A percentile compares a stretch with the other conserved stretches of the same genome.
These are phyloP conservation scores for Homalodisca vitripennis DNA, from an alignment of 1,140 invertebrate species.

Conservation along the genomic window DNA sequence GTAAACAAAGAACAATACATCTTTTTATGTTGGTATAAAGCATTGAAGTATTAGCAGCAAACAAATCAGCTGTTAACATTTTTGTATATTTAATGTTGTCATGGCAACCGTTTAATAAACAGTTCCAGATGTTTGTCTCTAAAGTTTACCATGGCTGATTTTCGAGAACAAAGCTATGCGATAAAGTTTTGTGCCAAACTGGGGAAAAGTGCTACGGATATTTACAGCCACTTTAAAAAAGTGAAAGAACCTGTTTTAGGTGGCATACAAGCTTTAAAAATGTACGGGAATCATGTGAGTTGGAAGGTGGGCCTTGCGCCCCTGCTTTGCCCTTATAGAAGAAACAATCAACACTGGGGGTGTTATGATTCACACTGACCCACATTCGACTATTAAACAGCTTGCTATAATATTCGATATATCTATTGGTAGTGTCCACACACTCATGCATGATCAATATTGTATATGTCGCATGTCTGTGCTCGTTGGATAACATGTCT, in stretches of 20 bases:
- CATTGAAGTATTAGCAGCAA: constrained; percentile 22
- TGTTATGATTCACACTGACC: constrained; percentile 8
- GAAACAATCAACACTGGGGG: constrained; percentile 17
- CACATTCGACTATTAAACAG: constrained; percentile 7
- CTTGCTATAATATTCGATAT: constrained; percentile 1
- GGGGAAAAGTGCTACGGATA: constrained; percentile 28
- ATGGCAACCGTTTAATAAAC: constrained; percentile 15
- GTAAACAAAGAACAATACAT: constrained; percentile 16
- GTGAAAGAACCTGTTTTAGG: constrained; percentile 22
- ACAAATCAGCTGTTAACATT: constrained; percentile 14
- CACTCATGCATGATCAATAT: constrained; percentile 1
- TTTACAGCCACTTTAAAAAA: constrained; percentile 21
- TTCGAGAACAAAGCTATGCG: constrained; percentile 27
- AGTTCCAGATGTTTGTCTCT: constrained; percentile 1
- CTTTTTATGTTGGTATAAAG: constrained; percentile 14
- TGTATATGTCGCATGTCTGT: not conserved
- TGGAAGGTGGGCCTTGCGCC: constrained; percentile 5
- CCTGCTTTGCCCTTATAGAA: not conserved
- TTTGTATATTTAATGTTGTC: constrained; percentile 2
- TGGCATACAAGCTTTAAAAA: constrained; percentile 13
- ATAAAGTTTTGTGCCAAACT: constrained; percentile 36
- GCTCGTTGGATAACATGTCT: not conserved
- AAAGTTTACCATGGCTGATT: constrained; percentile 24
- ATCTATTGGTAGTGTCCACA: constrained; percentile 8
- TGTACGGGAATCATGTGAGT: constrained; percentile 18